These are phyloP conservation scores for Platichthys flesus DNA, from an alignment of 2,113 vertebrate species.

Conservation along the genomic window DNA sequence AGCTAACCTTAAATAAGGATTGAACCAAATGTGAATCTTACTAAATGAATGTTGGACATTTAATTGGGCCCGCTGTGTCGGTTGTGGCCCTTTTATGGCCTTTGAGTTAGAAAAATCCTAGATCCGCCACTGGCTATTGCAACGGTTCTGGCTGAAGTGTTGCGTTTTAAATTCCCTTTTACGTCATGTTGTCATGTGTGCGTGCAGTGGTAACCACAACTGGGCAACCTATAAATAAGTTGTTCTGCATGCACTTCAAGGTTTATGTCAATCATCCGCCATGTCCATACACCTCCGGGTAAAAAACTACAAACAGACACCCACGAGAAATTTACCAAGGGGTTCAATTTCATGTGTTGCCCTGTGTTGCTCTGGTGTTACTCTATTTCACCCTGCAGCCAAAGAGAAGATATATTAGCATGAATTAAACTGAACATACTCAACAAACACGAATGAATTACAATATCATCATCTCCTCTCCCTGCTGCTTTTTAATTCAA, in stretches of 20 bases:
- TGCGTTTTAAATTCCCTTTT: constrained; percentile 21
- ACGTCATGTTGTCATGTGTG: neutral
- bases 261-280: neutral
- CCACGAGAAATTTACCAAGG: neutral
- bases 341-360: neutral
- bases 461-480: neutral
- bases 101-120: too few species aligned
- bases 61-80: too few species aligned
- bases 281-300: neutral
- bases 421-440: neutral
- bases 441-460: neutral
- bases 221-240: constrained; percentile 7
- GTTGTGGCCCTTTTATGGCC: too few species aligned
- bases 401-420: neutral
- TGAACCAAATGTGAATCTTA: neutral
- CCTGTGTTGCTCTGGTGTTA: neutral
- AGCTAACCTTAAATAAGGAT: too few species aligned
- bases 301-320: neutral
- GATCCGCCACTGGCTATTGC: neutral
- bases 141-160: constrained; percentile 3
- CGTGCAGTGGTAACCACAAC: neutral
- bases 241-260: neutral
- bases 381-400: neutral
- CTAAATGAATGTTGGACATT: too few species aligned
- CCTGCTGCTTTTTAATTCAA: constrained; percentile 25